A percentile compares a stretch with the other conserved stretches of the same genome.
These are phyloP conservation scores for Nothobranchius kuhntae DNA, from an alignment of 2,113 vertebrate genomes.

Conservation along the genomic window DNA sequence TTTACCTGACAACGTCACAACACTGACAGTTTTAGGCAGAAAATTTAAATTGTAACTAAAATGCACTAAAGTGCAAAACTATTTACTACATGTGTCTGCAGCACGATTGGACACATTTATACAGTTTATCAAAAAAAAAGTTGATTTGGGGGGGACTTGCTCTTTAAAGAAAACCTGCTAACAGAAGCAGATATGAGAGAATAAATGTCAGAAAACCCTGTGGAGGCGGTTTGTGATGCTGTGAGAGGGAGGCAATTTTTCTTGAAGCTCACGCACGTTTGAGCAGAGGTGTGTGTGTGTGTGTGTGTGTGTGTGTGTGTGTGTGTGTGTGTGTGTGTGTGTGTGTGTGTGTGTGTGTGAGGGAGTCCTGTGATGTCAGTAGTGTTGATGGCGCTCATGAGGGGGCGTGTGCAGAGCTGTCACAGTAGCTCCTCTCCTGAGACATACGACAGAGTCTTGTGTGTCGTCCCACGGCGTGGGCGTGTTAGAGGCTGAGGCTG, in stretches of 20 bases:
- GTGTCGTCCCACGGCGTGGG: constrained; percentile 23
- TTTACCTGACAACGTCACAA: no score
- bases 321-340: no score
- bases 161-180: no score
- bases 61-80: no score
- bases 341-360: constrained; percentile 8
- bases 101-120: no score
- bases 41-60: no score
- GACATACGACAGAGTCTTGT: no score
- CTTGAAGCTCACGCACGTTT: background rate
- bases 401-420: constrained; percentile 14
- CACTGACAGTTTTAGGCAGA: no score
- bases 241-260: constrained; percentile 18
- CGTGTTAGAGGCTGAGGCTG: constrained; percentile 9
- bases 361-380: constrained; percentile 58
- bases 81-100: no score
- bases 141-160: no score
- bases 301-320: no score
- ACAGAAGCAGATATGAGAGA: background rate
- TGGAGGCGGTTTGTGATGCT: constrained; percentile 19
- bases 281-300: background rate
- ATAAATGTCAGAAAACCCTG: constrained; percentile 1
- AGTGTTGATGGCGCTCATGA: constrained; percentile 9
- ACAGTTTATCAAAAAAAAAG: no score
- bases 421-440: constrained; percentile 6